A percentile compares a stretch with the other conserved stretches of the same genome.
Evolutionary conservation across 2,888 invertebrate species (phyloP).

Genomic region (Himalopsyche kuldschensis): DNA sequence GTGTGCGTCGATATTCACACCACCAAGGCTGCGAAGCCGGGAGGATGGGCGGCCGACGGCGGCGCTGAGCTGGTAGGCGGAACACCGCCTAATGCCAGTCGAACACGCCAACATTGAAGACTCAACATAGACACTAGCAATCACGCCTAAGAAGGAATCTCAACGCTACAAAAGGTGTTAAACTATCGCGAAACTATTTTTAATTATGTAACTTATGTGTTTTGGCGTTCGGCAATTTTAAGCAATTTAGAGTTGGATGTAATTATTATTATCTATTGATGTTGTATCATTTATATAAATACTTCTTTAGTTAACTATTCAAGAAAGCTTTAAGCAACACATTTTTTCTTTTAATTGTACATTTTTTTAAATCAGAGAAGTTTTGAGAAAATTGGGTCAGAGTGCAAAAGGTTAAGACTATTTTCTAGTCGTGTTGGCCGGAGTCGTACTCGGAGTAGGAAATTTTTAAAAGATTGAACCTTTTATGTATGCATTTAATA

Average conservation of each 20-base stretch:
- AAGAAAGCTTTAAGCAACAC: no score
- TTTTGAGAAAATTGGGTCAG: no score
- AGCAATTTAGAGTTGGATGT: neutral
- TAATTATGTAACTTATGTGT: neutral
- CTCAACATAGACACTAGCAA: neutral
- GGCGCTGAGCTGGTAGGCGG: neutral
- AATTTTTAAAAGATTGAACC: no score
- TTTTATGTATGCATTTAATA: no score
- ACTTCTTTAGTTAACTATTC: no score
- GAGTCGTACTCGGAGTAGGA: no score
- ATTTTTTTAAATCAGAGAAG: no score
- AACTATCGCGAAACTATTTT: neutral
- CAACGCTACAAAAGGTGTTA: neutral
- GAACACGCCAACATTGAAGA: neutral
- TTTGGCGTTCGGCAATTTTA: neutral
- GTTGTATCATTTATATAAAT: neutral
- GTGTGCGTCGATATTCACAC: conserved; percentile 7
- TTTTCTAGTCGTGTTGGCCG: no score
- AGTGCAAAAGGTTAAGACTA: no score
- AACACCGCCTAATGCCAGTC: neutral
- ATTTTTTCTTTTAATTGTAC: no score
- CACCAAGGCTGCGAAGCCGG: neutral
- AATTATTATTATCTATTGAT: neutral
- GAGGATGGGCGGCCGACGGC: neutral
- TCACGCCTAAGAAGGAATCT: neutral